These are phyloP conservation scores for Albula glossodonta DNA, from an alignment of 2,113 vertebrate genomes.

Conservation along the genomic window DNA sequence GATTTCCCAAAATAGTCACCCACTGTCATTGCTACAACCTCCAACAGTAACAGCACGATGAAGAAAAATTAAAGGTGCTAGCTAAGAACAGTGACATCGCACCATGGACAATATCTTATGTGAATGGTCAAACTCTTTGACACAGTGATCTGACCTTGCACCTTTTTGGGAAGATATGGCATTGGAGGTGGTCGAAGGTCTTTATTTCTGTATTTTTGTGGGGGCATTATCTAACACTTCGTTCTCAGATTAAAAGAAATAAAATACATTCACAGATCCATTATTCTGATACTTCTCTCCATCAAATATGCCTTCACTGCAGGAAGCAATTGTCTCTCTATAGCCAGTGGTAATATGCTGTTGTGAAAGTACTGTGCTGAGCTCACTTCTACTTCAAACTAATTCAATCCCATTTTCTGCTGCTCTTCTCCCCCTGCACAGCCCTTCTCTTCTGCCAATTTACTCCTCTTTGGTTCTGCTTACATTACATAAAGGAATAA, in stretches of 20 bases:
- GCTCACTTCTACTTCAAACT: slow-evolving; percentile 45
- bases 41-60: background rate
- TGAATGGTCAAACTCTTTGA: background rate
- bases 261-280: background rate
- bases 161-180: background rate
- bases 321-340: slow-evolving; percentile 39
- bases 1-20: background rate
- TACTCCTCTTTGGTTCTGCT: background rate
- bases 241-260: background rate
- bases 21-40: background rate
- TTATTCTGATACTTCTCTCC: background rate
- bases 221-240: slow-evolving; percentile 22
- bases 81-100: background rate
- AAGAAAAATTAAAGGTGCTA: background rate
- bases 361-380: slow-evolving; percentile 33
- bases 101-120: background rate
- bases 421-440: background rate
- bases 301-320: background rate
- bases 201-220: slow-evolving; percentile 22
- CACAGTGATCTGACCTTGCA: background rate
- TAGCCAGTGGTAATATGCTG: slow-evolving; percentile 45
- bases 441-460: slow-evolving; percentile 28
- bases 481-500: slow-evolving; percentile 45
- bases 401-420: slow-evolving; percentile 33
- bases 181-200: background rate